These are phyloP conservation scores for Sphecodes monilicornis DNA, from an alignment of 2,888 invertebrate species.

Conservation along the genomic window DNA sequence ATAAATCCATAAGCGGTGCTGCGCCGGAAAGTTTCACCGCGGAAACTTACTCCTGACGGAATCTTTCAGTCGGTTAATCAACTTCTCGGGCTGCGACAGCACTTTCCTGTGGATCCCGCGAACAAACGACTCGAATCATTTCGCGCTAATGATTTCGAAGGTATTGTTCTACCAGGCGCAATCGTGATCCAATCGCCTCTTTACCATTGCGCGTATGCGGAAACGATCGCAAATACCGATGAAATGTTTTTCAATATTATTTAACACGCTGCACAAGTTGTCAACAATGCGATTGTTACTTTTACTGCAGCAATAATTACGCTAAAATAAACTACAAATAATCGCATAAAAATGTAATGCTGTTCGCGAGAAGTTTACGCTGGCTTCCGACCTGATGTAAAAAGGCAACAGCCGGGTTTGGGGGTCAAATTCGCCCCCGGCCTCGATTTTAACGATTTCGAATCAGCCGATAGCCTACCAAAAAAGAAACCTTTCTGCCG, in stretches of 20 bases:
- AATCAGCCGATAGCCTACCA: too few species aligned
- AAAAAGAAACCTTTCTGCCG: too few species aligned
- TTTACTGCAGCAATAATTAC: too few species aligned
- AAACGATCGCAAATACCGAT: not conserved
- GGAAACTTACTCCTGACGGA: not conserved
- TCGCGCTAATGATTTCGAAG: not conserved
- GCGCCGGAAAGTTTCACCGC: not conserved
- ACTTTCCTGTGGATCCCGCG: not conserved
- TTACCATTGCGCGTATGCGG: not conserved
- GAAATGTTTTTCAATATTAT: not conserved
- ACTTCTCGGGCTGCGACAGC: not conserved
- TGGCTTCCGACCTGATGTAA: too few species aligned
- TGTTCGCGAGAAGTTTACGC: too few species aligned
- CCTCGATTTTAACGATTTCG: too few species aligned
- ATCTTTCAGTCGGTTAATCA: conserved; percentile 1
- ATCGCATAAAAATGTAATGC: not conserved
- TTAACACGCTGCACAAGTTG: not conserved
- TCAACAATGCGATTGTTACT: too few species aligned
- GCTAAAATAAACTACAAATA: not conserved
- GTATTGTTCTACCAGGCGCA: not conserved
- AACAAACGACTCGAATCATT: not conserved
- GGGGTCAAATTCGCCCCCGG: too few species aligned
- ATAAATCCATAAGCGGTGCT: not conserved
- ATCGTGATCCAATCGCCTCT: not conserved
- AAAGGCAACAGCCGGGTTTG: too few species aligned